Conservation (phyloP, 2,888 invertebrate species). For the Seladonia tumulorum region DNA sequence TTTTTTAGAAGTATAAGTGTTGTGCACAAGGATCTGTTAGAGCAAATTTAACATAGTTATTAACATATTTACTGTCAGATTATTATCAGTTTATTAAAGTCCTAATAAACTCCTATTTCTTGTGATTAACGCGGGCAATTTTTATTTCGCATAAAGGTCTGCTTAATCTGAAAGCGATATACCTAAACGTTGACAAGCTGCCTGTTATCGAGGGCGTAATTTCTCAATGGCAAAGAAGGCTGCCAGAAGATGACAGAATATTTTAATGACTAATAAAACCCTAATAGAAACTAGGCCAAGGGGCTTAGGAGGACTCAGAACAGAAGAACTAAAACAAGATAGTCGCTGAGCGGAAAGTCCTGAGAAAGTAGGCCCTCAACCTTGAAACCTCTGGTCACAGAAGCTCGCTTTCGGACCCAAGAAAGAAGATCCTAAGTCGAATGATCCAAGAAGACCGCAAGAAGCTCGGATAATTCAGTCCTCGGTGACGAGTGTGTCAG, state of each 20-base stretch:
- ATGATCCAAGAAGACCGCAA: neutral
- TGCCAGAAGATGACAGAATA: neutral
- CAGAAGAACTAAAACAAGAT: neutral
- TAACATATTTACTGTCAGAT: no score
- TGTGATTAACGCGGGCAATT: no score
- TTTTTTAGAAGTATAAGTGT: neutral
- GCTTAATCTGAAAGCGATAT: neutral
- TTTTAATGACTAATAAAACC: neutral
- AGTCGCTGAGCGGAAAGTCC: neutral
- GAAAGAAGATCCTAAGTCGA: neutral
- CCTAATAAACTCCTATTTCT: no score
- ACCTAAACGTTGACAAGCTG: neutral
- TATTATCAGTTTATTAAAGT: no score
- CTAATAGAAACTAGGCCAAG: neutral
- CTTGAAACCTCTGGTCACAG: neutral
- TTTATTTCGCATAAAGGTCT: no score
- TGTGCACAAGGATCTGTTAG: neutral
- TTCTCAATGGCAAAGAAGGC: neutral
- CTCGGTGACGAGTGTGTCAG: slow-evolving; percentile 51
- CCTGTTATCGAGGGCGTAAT: neutral
- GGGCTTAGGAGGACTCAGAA: neutral
- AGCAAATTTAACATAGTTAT: no score
- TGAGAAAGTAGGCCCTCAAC: neutral
- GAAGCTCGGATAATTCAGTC: neutral
- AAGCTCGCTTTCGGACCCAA: neutral